Evolutionary conservation across 2,888 invertebrate species (phyloP), one percentile per base, ranked within the genome.

Genomic region (Bhutanitis thaidina): DNA sequence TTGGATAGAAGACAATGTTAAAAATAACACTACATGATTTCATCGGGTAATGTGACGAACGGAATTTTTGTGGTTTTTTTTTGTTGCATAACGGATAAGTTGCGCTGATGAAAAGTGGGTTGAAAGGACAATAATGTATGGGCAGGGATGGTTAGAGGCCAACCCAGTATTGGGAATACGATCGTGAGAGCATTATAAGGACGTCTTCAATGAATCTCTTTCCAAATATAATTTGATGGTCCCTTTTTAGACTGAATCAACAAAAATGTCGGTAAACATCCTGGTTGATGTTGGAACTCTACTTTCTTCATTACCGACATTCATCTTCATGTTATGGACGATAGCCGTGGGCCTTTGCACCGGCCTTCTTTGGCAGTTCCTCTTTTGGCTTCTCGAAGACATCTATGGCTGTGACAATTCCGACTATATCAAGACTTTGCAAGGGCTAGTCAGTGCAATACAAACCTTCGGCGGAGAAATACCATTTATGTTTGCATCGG

Each of bases 401-500:
- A 79, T 96, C 49, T 93, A 93, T 0, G 73, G 68, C 0, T 92
- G 87, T 52, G 80, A 84, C 35, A 79, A 84, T 1, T 69, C 81
- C 0, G 77, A 83, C 9, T 93, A 92, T 71, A 90, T 93, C n/a
- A 95, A 95, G 73, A 94, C 95, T 0, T 67, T 95, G 12, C 93
- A 95, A 72, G 95, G 95, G 0, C 77, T 94, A 0, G 92, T 93
- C 12, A 93, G 93, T 73, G 94, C 93, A 7, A 92, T 95, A 51
- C 96, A 97, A 73, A 95, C 95, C 49, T 94, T 97, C 67, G 91
- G 93, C 16, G 97, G 97, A 1, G 97, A 97, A 77, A 85, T 97
- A 63, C 97, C 97, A 0, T 95, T 97, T 67, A 94, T 97, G 78
- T 96, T 97, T 71, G 77, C 96, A 2, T 96, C 97, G 15, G 95